Evolutionary conservation across 2,888 invertebrate genomes (phyloP).

Genomic region (Rhogogaster chlorosoma): DNA sequence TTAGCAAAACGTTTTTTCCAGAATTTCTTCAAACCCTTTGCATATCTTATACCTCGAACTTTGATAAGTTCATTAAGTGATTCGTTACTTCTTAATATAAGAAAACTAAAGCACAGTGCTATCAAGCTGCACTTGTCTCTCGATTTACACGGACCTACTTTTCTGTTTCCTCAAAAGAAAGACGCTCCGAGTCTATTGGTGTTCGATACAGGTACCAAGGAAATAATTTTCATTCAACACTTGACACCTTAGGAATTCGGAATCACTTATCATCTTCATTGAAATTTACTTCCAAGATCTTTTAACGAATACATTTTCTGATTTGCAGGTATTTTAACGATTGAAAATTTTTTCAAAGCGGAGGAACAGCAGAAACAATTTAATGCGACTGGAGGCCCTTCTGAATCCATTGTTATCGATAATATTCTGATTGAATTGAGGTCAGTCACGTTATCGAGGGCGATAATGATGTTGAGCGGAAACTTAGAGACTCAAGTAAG

Average conservation of each 20-base stretch:
- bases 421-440: constrained; percentile 86
- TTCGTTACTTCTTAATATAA: constrained; percentile 73
- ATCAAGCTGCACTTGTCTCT: constrained; percentile 83
- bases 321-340: constrained; percentile 84
- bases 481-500: constrained; percentile 86
- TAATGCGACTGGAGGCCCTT: constrained; percentile 72
- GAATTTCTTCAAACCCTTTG: constrained; percentile 82
- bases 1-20: constrained; percentile 64
- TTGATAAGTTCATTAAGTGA: constrained; percentile 59
- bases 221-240: constrained; percentile 22
- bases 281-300: not conserved
- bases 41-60: constrained; percentile 63
- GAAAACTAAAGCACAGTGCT: constrained; percentile 79
- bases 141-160: constrained; percentile 86
- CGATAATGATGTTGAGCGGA: constrained; percentile 87
- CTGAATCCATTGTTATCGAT: constrained; percentile 81
- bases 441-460: constrained; percentile 84
- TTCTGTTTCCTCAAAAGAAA: constrained; percentile 89
- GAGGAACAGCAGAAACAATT: constrained; percentile 74
- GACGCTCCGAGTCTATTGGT: constrained; percentile 88
- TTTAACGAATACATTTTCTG: constrained; percentile 53
- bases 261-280: not conserved
- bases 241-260: not conserved
- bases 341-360: constrained; percentile 90
- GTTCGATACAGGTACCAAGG: constrained; percentile 83